Conservation (phyloP, 2,797 vertebrate genomes). For the Margarornis squamiger region DNA sequence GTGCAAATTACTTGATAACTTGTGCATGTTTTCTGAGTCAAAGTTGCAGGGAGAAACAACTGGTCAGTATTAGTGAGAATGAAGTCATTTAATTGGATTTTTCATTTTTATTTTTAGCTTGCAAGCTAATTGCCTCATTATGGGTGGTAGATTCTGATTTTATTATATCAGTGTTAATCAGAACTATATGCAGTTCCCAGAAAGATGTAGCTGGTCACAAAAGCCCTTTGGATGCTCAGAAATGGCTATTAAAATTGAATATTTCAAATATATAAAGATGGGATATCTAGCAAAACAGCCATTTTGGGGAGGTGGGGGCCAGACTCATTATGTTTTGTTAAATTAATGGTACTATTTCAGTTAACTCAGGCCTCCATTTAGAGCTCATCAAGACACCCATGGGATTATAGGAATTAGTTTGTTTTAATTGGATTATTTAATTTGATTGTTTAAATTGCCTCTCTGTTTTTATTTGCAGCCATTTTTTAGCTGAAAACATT, state of each 20-base stretch:
- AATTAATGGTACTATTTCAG: not conserved
- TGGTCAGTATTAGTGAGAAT: not conserved
- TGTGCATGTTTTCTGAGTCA: not conserved
- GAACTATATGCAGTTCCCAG: not conserved
- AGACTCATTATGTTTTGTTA: not conserved
- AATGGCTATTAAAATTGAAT: not conserved
- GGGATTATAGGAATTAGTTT: slow-evolving; percentile 8
- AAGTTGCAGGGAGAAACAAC: not conserved
- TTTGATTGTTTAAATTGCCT: slow-evolving; percentile 39
- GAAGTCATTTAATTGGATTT: not conserved
- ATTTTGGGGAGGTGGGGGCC: not conserved
- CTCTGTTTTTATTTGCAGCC: not conserved
- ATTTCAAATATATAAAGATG: not conserved
- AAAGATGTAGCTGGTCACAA: not conserved
- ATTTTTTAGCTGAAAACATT: not conserved
- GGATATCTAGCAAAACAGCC: not conserved
- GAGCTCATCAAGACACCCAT: not conserved
- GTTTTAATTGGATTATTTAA: slow-evolving; percentile 57
- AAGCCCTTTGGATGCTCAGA: not conserved
- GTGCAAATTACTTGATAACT: not conserved
- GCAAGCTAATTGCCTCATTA: slow-evolving; percentile 35
- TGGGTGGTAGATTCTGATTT: slow-evolving; percentile 2
- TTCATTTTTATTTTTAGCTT: slow-evolving; percentile 24
- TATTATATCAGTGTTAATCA: not conserved
- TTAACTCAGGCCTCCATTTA: not conserved